Evolutionary conservation across 2,113 vertebrate species (phyloP), one percentile per base, ranked within the genome.

Genomic region (Microcebus griseorufus): DNA sequence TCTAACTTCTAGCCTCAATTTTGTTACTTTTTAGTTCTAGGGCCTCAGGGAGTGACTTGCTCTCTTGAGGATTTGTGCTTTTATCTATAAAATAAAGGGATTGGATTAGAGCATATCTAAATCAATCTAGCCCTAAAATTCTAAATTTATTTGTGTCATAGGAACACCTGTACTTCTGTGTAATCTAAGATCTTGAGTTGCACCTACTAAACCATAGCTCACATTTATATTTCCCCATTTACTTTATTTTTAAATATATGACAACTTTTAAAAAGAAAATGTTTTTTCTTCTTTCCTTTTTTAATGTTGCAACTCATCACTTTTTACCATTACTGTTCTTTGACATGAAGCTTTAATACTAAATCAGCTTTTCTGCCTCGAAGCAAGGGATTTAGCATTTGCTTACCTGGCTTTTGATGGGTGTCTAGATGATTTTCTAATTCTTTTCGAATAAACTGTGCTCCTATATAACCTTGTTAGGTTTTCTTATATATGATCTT

Each of bases 161-260:
- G 20, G 9, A 87, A 88, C 79, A 22, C 11, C 27, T 76, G 10
- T 72, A 39, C 18, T 70, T 53, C 45, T 58, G 9, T 64, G 5
- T 42, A 73, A 86, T 92, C 42, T 88, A 70, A 51, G 60, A 29
- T 64, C n/a, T 90, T 87, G 14, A 80, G 27, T 81, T 90, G 14
- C 3, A 81, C 2, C 14, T 64, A 16, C 5, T n/a, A 42, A 75
- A 62, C 37, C 29, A 51, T 23, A 55, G 6, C 27, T 39, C 34
- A 60, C 13, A 84, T 81, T 87, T 90, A 27, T 42, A 16, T 82
- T 78, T 60, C 11, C 37, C 3, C 9, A 65, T 42, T 64, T 58
- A 81, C n/a, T 93, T 80, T 82, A 72, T 76, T 88, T 88, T 90
- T 76, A 37, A 91, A 93, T 83, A 90, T 75, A 39, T 1, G 2